Evolutionary conservation across 2,113 vertebrate genomes (phyloP).

Genomic region (Chauna torquata): DNA sequence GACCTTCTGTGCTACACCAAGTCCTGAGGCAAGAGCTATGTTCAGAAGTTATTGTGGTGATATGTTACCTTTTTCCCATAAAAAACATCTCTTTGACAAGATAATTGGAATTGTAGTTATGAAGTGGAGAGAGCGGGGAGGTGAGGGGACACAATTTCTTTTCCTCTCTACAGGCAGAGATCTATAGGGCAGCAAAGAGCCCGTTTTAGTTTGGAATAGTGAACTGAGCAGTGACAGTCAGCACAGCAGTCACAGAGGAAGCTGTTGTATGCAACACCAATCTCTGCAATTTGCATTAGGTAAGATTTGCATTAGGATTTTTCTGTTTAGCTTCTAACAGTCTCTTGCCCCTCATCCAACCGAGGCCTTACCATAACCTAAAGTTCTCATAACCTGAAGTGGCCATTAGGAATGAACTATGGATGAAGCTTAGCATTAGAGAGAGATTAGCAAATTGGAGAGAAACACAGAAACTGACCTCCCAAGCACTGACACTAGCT

Average conservation of each 20-base stretch:
- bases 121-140: background rate
- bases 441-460: background rate
- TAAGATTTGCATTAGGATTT: background rate
- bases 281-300: slow-evolving; percentile 1
- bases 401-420: background rate
- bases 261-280: background rate
- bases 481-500: background rate
- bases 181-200: background rate
- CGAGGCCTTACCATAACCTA: background rate
- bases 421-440: background rate
- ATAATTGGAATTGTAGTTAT: background rate
- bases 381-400: background rate
- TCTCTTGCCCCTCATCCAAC: background rate
- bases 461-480: background rate
- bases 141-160: background rate
- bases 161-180: background rate
- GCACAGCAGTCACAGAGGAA: background rate
- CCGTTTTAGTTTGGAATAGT: slow-evolving; percentile 8
- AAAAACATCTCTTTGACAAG: slow-evolving; percentile 13
- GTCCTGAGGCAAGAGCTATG: background rate
- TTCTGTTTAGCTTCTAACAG: background rate
- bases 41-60: slow-evolving; percentile 17
- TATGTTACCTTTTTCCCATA: background rate
- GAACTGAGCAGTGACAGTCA: background rate
- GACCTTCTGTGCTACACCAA: background rate